phyloP scores from a whole-genome alignment of 2,888 invertebrate species.

The Habrosyne pyritoides region DNA sequence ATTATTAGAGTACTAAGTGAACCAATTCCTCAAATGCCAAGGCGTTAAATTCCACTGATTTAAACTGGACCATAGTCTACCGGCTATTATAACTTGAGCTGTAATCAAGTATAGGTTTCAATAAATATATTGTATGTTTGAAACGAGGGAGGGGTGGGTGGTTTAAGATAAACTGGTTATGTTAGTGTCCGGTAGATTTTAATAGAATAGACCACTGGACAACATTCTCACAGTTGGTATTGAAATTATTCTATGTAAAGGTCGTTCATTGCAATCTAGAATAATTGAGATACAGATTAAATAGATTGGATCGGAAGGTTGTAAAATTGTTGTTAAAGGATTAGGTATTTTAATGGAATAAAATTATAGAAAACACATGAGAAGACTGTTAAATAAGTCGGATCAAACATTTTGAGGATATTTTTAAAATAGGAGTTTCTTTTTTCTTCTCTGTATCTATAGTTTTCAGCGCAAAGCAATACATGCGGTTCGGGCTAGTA shows the following conservation, averaged over 20 bases:
- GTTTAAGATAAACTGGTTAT: slow-evolving; percentile 20
- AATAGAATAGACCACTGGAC: slow-evolving; percentile 25
- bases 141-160: slow-evolving; percentile 14
- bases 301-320: slow-evolving; percentile 28
- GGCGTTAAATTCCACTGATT: slow-evolving; percentile 57
- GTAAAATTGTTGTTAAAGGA: not conserved
- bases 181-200: slow-evolving; percentile 19
- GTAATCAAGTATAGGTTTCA: slow-evolving; percentile 9
- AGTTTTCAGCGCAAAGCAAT: no score
- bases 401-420: no score
- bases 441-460: no score
- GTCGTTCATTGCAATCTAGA: slow-evolving; percentile 34
- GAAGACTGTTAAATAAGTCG: no score
- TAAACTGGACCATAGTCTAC: slow-evolving; percentile 44
- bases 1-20: slow-evolving; percentile 37
- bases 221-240: slow-evolving; percentile 47
- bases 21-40: slow-evolving; percentile 68
- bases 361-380: no score
- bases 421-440: no score
- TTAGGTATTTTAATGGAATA: not conserved
- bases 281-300: slow-evolving; percentile 32
- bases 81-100: slow-evolving; percentile 48
- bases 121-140: slow-evolving; percentile 7
- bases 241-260: slow-evolving; percentile 41
- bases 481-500: no score